These are phyloP conservation scores for Hydrolagus colliei DNA, from an alignment of 2,797 vertebrate species.

Conservation along the genomic window DNA sequence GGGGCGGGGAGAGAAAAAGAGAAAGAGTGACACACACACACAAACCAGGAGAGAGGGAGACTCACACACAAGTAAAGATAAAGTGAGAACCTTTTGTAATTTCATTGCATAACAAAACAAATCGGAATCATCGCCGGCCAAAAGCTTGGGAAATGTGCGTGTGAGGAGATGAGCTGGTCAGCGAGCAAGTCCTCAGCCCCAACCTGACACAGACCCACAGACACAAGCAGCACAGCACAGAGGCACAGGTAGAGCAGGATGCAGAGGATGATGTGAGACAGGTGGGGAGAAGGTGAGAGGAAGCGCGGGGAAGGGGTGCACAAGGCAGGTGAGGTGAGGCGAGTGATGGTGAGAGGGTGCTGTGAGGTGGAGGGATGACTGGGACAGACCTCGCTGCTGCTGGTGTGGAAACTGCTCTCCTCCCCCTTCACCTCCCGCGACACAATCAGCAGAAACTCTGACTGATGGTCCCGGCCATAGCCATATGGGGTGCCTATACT, in stretches of 20 bases:
- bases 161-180: too few species aligned
- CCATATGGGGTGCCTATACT: conserved; percentile 72
- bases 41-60: too few species aligned
- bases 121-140: too few species aligned
- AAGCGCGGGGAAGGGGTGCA: neutral
- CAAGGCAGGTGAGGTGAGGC: conserved; percentile 41
- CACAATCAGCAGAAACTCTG: conserved; percentile 95
- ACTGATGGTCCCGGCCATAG: conserved; percentile 83
- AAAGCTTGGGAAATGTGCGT: too few species aligned
- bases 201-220: too few species aligned
- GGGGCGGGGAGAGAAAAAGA: too few species aligned
- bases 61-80: too few species aligned
- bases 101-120: too few species aligned
- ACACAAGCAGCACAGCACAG: too few species aligned
- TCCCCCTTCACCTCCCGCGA: conserved; percentile 87
- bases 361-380: conserved; percentile 49
- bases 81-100: too few species aligned
- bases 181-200: too few species aligned
- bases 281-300: neutral
- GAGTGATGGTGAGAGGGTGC: conserved; percentile 54
- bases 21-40: too few species aligned
- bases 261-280: neutral
- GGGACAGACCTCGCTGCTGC: conserved; percentile 86
- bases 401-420: conserved; percentile 80
- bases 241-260: neutral